A percentile compares a stretch with the other conserved stretches of the same genome.
phyloP scores from a whole-genome alignment of 2,888 invertebrate species.

The Nomada hirtipes region DNA sequence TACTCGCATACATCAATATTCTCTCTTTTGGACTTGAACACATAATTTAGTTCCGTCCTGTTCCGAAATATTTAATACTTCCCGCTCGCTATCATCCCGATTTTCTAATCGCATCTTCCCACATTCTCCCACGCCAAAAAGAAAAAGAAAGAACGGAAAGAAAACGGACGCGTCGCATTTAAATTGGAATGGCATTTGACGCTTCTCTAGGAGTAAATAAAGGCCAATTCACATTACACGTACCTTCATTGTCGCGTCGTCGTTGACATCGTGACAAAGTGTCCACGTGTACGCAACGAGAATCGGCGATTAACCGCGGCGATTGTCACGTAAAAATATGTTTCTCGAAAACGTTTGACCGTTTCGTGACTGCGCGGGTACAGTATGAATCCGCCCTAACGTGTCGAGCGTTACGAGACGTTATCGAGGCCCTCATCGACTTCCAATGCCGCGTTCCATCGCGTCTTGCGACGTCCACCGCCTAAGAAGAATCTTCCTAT shows the following conservation, averaged over 20 bases:
- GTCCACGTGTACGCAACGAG: slow-evolving; percentile 27
- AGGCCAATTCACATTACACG: slow-evolving; percentile 39
- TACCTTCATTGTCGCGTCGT: slow-evolving; percentile 10
- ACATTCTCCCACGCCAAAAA: not conserved
- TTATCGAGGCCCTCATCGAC: slow-evolving; percentile 57
- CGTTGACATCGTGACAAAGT: slow-evolving; percentile 35
- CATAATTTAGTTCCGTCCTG: no score
- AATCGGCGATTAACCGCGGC: slow-evolving; percentile 36
- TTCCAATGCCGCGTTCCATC: slow-evolving; percentile 56
- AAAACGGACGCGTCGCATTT: slow-evolving; percentile 23
- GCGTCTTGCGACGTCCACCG: slow-evolving; percentile 41
- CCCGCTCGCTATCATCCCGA: not conserved
- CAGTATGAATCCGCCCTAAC: slow-evolving; percentile 43
- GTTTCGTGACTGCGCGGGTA: slow-evolving; percentile 17
- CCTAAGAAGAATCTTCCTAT: slow-evolving; percentile 47
- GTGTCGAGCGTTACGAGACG: slow-evolving; percentile 26
- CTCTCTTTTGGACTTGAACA: not conserved
- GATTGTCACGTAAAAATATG: slow-evolving; percentile 51
- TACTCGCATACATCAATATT: slow-evolving; percentile 1
- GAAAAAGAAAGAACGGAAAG: no score
- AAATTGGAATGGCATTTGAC: slow-evolving; percentile 38
- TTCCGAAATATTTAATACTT: no score
- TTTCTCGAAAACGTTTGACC: slow-evolving; percentile 46
- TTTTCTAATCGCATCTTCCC: slow-evolving; percentile 1
- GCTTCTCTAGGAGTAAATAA: slow-evolving; percentile 41